A percentile compares a stretch with the other conserved stretches of the same genome.
These are phyloP conservation scores for Girardia tigrina DNA, from an alignment of 2,888 invertebrate genomes.

Conservation along the genomic window DNA sequence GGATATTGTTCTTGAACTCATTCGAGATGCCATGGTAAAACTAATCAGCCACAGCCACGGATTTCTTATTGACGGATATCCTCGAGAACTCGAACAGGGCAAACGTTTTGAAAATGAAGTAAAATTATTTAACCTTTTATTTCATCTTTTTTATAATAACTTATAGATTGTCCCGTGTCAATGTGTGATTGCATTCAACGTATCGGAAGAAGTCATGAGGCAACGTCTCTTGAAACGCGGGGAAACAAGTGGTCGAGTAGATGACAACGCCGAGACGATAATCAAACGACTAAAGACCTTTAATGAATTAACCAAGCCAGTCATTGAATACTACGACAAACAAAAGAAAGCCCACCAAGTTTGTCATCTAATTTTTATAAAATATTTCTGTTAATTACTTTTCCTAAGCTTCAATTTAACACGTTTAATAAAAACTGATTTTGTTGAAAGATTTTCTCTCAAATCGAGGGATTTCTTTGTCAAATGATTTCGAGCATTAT, in stretches of 20 bases:
- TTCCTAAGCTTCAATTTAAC: too few species aligned
- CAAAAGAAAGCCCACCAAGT: slow-evolving; percentile 36
- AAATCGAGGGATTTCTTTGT: too few species aligned
- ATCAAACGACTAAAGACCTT: slow-evolving; percentile 36
- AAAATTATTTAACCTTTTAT: slow-evolving; percentile 30
- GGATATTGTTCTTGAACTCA: slow-evolving; percentile 33
- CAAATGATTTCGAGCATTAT: too few species aligned
- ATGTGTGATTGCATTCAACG: slow-evolving; percentile 32
- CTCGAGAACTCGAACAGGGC: slow-evolving; percentile 74
- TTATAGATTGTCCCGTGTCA: slow-evolving; percentile 27
- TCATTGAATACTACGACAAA: slow-evolving; percentile 37
- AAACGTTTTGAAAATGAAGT: slow-evolving; percentile 77
- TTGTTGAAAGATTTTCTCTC: too few species aligned
- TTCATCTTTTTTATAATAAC: background rate
- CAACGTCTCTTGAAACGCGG: slow-evolving; percentile 34
- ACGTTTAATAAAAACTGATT: too few species aligned
- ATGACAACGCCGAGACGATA: slow-evolving; percentile 37
- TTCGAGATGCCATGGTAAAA: slow-evolving; percentile 26
- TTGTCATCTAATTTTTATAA: too few species aligned
- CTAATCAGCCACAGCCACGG: slow-evolving; percentile 51
- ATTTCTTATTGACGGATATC: slow-evolving; percentile 82
- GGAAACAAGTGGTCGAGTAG: slow-evolving; percentile 36
- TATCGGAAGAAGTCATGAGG: slow-evolving; percentile 35
- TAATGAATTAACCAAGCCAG: slow-evolving; percentile 34
- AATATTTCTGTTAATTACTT: too few species aligned